These are phyloP conservation scores for Drosophila setosimentum DNA, from an alignment of 2,888 invertebrate genomes.

Conservation along the genomic window DNA sequence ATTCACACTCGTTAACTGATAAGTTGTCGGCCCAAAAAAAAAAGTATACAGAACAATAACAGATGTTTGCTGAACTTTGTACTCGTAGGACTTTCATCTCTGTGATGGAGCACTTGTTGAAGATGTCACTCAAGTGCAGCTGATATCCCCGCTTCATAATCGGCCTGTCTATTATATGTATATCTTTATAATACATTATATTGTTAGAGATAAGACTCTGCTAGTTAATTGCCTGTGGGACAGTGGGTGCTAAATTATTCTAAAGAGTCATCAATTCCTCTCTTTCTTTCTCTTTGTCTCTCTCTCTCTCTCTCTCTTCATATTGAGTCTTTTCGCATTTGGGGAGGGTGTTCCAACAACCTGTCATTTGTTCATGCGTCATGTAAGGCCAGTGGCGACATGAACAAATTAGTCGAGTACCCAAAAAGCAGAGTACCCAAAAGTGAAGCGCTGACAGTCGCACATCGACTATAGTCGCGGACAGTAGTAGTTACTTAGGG, in stretches of 20 bases:
- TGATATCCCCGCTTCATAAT: conserved; percentile 10
- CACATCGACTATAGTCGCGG: conserved; percentile 65
- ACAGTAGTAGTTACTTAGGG: conserved; percentile 59
- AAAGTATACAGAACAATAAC: neutral
- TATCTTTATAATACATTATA: conserved; percentile 4
- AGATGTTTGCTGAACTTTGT: conserved; percentile 3
- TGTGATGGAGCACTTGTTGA: neutral
- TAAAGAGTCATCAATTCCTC: conserved; percentile 30
- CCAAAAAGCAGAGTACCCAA: conserved; percentile 22
- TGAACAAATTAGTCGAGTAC: conserved; percentile 14
- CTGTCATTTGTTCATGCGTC: conserved; percentile 69
- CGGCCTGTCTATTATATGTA: neutral
- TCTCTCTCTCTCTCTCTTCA: conserved; percentile 8
- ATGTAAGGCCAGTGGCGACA: conserved; percentile 62
- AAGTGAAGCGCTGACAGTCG: conserved; percentile 58
- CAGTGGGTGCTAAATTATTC: conserved; percentile 41
- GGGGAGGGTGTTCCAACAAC: conserved; percentile 5
- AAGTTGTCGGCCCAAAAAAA: conserved; percentile 15
- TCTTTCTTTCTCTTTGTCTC: conserved; percentile 15
- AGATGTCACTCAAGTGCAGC: conserved; percentile 3
- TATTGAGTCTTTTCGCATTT: conserved; percentile 8
- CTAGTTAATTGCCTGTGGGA: conserved; percentile 43
- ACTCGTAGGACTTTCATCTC: neutral
- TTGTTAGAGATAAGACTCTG: conserved; percentile 34
- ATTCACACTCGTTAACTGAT: conserved; percentile 15